These are phyloP conservation scores for Monodelphis domestica DNA, from an alignment of 2,797 vertebrate species.

Conservation along the genomic window DNA sequence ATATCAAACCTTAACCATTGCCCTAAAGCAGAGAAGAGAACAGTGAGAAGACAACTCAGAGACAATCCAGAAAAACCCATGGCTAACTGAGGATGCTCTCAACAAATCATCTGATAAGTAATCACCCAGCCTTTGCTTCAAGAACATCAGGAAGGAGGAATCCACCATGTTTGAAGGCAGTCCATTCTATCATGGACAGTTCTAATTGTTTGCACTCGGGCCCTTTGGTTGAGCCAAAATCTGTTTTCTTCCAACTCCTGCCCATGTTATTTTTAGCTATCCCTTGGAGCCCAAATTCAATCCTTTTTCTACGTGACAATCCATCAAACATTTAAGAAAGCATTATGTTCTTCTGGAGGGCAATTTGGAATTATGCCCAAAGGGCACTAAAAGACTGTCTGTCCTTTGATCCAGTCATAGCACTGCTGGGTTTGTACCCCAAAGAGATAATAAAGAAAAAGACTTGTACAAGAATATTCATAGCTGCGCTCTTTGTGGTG, in stretches of 20 bases:
- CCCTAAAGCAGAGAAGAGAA: not conserved
- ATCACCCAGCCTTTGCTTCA: not conserved
- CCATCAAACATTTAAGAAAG: not conserved
- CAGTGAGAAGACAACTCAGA: not conserved
- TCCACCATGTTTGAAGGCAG: not conserved
- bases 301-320: not conserved
- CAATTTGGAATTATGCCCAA: too few species aligned
- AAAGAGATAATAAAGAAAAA: too few species aligned
- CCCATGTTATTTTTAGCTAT: not conserved
- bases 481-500: too few species aligned
- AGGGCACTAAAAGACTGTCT: too few species aligned
- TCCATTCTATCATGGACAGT: not conserved
- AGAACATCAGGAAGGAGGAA: not conserved
- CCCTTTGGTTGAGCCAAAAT: not conserved
- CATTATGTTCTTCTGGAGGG: not conserved
- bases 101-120: not conserved
- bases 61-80: not conserved
- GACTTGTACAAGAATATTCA: too few species aligned
- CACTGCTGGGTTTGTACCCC: too few species aligned
- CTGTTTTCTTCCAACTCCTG: not conserved
- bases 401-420: too few species aligned
- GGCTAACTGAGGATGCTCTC: not conserved
- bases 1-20: conserved; percentile 57
- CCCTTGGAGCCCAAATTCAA: not conserved
- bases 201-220: not conserved